These are phyloP conservation scores for Perizoma affinitatum DNA, from an alignment of 2,888 invertebrate genomes.

Conservation along the genomic window DNA sequence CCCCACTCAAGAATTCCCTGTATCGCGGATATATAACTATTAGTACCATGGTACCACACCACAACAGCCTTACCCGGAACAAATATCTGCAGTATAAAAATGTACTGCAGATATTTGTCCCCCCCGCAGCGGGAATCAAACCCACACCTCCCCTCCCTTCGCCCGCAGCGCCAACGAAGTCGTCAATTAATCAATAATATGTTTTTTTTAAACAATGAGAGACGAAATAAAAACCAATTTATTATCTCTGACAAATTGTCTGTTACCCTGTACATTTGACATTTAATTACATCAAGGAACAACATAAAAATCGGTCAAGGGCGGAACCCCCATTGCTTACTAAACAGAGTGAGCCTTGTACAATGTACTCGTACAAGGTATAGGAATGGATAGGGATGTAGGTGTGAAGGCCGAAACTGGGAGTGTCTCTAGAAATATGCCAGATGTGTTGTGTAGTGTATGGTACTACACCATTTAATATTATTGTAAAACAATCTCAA, in stretches of 20 bases:
- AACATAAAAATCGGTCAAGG: slow-evolving; percentile 43
- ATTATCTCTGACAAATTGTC: slow-evolving; percentile 32
- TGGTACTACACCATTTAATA: too few species aligned
- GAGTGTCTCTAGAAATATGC: slow-evolving; percentile 23
- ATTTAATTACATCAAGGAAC: slow-evolving; percentile 42
- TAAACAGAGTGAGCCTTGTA: slow-evolving; percentile 36
- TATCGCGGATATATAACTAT: too few species aligned
- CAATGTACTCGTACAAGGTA: slow-evolving; percentile 6
- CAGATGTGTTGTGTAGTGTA: slow-evolving; percentile 8
- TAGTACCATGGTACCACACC: too few species aligned
- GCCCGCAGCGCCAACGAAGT: too few species aligned
- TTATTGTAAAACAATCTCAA: too few species aligned
- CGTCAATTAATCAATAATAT: neutral
- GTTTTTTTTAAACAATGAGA: neutral
- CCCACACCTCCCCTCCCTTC: too few species aligned
- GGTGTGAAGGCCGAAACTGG: slow-evolving; percentile 16
- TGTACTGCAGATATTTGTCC: neutral
- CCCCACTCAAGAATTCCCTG: too few species aligned
- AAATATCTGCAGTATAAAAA: too few species aligned
- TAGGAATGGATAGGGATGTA: slow-evolving; percentile 5
- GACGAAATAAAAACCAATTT: slow-evolving; percentile 31
- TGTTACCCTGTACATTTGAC: slow-evolving; percentile 34
- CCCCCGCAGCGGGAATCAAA: neutral
- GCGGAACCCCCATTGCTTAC: slow-evolving; percentile 36
- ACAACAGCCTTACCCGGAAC: too few species aligned